Evolutionary conservation across 2,888 invertebrate genomes (phyloP), one percentile per base, ranked within the genome.

Genomic region (Merodon equestris): DNA sequence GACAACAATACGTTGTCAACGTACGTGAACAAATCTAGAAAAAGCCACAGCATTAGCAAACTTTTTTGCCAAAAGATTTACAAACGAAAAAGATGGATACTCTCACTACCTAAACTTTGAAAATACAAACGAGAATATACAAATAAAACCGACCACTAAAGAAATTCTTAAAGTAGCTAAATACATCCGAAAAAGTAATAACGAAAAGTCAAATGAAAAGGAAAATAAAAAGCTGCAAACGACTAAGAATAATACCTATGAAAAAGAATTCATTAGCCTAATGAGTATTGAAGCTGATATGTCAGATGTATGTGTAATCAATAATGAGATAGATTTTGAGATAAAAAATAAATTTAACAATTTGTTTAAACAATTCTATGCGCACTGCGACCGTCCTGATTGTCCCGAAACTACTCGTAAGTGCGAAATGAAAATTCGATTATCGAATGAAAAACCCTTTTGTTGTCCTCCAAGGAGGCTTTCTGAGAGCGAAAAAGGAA

Each of bases 321-420:
- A 53, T 42, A 18, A 42, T 13, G 13, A 13, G 7, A 9, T 38
- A 17, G 9, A 14, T 2, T 19, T 56, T 13, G 17, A 4, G 13
- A 12, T 15, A 1, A 54, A 56, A 18, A 5, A 27, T 9, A 13
- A 0, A 9, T 53, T 38, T 38, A 17, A 12, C 1, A 10, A 51
- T 34, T 12, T 74, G n/a, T 64, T 63, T 19, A 34, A 66, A 1
- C 9, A 70, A n/a, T 60, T 18, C 9, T 61, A 40, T 27, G 18
- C 53, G 36, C 19, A 36, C 36, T 27, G 47, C n/a, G 45, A 53
- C 17, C 51, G 44, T 51, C 40, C 18, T 19, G 36, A 54, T 1
- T 34, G 34, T 3, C 54, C 54, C 9, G 47, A 56, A 5, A 27
- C 40, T 7, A n/a, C n/a, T n/a, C n/a, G n/a, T n/a, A 51, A 34